Conservation (phyloP, 1,140 invertebrate genomes). For the Ptiloglossa arizonensis region DNA sequence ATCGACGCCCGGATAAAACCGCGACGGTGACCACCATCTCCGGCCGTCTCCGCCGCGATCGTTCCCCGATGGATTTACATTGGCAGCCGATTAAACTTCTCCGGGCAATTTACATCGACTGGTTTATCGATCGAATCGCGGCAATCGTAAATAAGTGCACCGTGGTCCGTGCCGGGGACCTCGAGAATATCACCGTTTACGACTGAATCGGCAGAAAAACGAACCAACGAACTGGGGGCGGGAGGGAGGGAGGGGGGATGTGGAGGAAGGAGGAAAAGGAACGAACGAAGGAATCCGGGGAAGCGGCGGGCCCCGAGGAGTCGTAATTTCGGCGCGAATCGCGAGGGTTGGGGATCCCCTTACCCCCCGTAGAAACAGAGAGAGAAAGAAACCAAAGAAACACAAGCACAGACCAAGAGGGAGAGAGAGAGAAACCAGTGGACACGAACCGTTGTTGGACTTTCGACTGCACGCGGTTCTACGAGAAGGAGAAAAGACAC, state of each 20-base stretch:
- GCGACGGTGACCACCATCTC: neutral
- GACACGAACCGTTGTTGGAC: slow-evolving; percentile 19
- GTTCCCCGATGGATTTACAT: slow-evolving; percentile 34
- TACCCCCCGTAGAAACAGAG: neutral
- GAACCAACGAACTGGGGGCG: neutral
- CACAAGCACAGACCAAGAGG: neutral
- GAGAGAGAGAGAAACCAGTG: slow-evolving; percentile 5
- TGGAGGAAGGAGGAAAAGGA: slow-evolving; percentile 18
- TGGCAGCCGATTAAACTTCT: slow-evolving; percentile 43
- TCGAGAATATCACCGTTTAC: slow-evolving; percentile 50
- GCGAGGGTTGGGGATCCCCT: slow-evolving; percentile 40
- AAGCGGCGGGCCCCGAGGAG: slow-evolving; percentile 34
- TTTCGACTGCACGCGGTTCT: slow-evolving; percentile 1
- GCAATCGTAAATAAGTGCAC: slow-evolving; percentile 44
- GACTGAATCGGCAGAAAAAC: slow-evolving; percentile 29
- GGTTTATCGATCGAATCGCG: slow-evolving; percentile 42
- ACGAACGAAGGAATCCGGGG: slow-evolving; percentile 40
- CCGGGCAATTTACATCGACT: slow-evolving; percentile 47
- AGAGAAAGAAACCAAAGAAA: neutral
- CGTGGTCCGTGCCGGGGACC: slow-evolving; percentile 10
- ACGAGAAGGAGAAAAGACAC: slow-evolving; percentile 6
- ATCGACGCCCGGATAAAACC: neutral
- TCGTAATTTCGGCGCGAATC: slow-evolving; percentile 53
- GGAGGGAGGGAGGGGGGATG: no score
- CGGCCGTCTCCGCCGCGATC: neutral